These are phyloP conservation scores for Patella caerulea DNA, from an alignment of 2,888 invertebrate species.

Conservation along the genomic window DNA sequence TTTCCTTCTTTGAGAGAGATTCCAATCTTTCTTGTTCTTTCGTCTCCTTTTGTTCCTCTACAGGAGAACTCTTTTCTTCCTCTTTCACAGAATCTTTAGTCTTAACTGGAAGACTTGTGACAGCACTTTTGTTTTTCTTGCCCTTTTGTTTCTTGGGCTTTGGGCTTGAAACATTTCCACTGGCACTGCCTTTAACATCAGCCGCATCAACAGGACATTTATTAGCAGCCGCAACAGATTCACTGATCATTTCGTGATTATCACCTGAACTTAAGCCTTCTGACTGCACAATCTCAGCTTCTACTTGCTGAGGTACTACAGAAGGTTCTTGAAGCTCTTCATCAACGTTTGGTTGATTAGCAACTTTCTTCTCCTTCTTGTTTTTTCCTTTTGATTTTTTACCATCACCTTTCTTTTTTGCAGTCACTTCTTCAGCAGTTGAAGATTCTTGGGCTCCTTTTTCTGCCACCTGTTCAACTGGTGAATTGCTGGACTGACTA, in stretches of 20 bases:
- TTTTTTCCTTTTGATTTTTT: background rate
- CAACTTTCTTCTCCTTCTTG: background rate
- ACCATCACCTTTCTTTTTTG: background rate
- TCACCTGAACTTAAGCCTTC: no score
- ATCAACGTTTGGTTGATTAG: background rate
- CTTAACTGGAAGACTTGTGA: background rate
- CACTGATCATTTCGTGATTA: background rate
- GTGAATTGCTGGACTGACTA: background rate
- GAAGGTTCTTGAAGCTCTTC: background rate
- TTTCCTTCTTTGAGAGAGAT: background rate
- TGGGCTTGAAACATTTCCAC: background rate
- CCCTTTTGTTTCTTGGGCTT: background rate
- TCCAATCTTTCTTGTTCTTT: background rate
- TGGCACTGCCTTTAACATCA: background rate
- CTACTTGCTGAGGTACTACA: background rate
- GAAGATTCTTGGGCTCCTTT: background rate
- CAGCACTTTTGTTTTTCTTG: background rate
- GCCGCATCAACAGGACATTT: background rate
- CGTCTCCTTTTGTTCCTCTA: background rate
- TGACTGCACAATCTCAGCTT: background rate
- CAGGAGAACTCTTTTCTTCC: background rate
- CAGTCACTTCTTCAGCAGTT: background rate
- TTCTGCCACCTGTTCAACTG: background rate
- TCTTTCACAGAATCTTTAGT: background rate
- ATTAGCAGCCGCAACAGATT: background rate